A percentile compares a stretch with the other conserved stretches of the same genome.
phyloP scores from a whole-genome alignment of 2,888 invertebrate species.

The Phytoseiulus persimilis region DNA sequence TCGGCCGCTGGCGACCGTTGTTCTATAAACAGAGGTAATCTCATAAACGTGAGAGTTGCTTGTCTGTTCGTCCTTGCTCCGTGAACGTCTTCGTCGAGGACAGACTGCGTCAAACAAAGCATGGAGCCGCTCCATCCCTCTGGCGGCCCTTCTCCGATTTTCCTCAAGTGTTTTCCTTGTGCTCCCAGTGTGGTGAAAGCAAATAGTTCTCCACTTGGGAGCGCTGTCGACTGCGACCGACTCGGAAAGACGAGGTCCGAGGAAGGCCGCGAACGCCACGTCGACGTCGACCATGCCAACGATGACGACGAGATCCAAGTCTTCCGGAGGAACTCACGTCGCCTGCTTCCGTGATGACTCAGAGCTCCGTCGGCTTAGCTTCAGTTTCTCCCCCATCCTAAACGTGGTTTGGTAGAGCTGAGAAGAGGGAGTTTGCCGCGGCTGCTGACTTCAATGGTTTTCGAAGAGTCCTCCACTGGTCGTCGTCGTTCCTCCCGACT shows the following conservation, averaged over 20 bases:
- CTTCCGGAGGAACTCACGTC: not conserved
- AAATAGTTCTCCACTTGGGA: not conserved
- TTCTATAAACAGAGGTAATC: not conserved
- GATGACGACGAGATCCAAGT: not conserved
- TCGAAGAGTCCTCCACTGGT: not conserved
- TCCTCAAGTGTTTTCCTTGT: not conserved
- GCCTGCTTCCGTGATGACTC: not conserved
- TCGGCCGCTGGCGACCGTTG: not conserved
- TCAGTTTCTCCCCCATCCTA: not conserved
- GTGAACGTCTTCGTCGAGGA: not conserved
- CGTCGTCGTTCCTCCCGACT: not conserved
- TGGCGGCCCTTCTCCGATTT: not conserved
- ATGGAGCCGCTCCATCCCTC: not conserved
- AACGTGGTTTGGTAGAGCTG: not conserved
- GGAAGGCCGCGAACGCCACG: not conserved
- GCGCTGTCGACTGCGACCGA: not conserved
- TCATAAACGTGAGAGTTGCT: slow-evolving; percentile 5
- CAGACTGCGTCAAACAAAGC: not conserved
- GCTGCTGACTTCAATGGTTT: not conserved
- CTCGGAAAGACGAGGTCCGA: not conserved
- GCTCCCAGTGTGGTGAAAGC: not conserved
- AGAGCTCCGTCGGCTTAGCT: not conserved
- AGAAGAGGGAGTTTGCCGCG: not conserved
- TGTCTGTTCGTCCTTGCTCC: not conserved
- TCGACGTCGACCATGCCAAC: not conserved